Evolutionary conservation across 2,888 invertebrate species (phyloP).

Genomic region (Ephialtes manifestator): DNA sequence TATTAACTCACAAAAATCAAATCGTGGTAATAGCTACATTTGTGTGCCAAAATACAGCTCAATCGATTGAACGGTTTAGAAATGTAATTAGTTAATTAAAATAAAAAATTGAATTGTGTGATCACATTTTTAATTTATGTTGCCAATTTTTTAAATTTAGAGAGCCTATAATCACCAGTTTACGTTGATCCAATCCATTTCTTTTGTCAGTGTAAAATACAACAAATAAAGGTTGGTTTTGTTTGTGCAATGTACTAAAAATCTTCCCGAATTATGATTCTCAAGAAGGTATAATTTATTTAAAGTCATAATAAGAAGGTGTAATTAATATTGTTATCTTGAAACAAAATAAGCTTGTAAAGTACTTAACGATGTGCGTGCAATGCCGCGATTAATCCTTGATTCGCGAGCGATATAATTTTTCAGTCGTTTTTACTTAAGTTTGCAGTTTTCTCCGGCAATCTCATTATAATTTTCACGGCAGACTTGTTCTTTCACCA

Average conservation of each 20-base stretch:
- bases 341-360: neutral
- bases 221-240: too few relatives aligned
- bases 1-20: too few relatives aligned
- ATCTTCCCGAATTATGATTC: neutral
- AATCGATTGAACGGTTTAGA: too few relatives aligned
- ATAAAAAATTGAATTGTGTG: too few relatives aligned
- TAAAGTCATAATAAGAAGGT: neutral
- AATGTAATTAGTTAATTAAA: too few relatives aligned
- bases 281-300: neutral
- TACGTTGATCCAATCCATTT: neutral
- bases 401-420: slow-evolving; percentile 5
- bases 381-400: neutral
- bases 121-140: neutral
- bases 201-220: neutral
- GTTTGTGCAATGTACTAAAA: neutral
- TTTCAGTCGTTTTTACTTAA: neutral
- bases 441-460: slow-evolving; percentile 15
- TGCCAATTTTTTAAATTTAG: too few relatives aligned
- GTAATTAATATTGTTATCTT: neutral
- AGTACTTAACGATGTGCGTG: neutral
- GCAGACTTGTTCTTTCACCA: slow-evolving; percentile 69
- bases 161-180: too few relatives aligned
- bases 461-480: slow-evolving; percentile 31
- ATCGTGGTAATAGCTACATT: too few relatives aligned
- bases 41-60: too few relatives aligned